Evolutionary conservation across 2,113 vertebrate species (phyloP), one percentile per base, ranked within the genome.

Genomic region (Physeter macrocephalus): DNA sequence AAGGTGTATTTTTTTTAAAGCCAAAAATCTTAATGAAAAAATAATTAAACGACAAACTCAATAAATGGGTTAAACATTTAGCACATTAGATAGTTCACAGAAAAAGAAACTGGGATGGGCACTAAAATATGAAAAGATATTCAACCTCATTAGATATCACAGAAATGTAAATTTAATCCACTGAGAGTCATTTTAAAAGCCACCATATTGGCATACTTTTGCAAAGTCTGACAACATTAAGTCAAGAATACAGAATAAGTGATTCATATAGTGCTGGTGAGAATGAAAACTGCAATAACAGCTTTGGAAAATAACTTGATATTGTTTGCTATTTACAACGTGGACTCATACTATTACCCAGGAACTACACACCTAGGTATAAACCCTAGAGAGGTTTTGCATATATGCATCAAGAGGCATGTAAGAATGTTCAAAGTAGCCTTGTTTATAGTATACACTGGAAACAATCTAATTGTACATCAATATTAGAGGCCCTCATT

Each of bases 231-330:
- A 54, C 6, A 49, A 84, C 5, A 52, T 80, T 66, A 78, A 72
- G 8, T 71, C n/a, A 59, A 69, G 46, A 59, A 66, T 49, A 71
- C 11, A 78, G 27, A 92, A 41, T 49, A 66, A 52, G 5, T 66
- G 43, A 69, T 6, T 84, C 8, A 39, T 72, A 23, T 14, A 88
- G 29, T 84, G 9, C 6, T 25, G 13, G 1, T 64, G 27, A 80
- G n/a, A 84, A 74, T 94, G 5, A 94, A 93, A 83, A 88, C 34
- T 52, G 14, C 43, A 57, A 69, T 59, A 85, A 64, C 62, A 87
- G 43, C 49, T 85, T 85, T 43, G 17, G 43, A 62, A 93, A 78
- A n/a, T 78, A 62, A 84, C 67, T 87, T 72, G 18, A 59, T 36
- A 59, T 36, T 34, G 69, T n/a, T 4, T 34, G 20, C 43, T 54